These are phyloP conservation scores for Eupithecia vulgata DNA, from an alignment of 2,888 invertebrate genomes.

Conservation along the genomic window DNA sequence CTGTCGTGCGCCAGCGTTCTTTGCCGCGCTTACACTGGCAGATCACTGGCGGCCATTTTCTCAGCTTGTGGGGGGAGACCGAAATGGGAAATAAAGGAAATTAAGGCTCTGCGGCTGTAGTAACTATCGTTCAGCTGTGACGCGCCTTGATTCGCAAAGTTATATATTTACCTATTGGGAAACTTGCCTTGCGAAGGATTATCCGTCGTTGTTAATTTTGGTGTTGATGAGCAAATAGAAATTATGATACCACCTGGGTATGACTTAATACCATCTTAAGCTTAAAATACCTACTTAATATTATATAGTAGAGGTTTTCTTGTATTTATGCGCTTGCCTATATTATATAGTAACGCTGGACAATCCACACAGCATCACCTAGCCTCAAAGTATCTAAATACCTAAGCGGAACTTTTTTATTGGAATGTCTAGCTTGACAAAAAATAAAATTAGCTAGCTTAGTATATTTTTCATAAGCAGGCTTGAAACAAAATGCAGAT, in stretches of 20 bases:
- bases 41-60: slow-evolving; percentile 69
- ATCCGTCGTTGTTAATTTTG: slow-evolving; percentile 17
- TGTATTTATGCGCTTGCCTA: too few species aligned
- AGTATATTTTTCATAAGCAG: too few species aligned
- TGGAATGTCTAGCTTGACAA: too few species aligned
- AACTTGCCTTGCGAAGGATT: slow-evolving; percentile 37
- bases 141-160: slow-evolving; percentile 23
- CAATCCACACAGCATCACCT: too few species aligned
- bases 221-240: neutral
- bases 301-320: too few species aligned
- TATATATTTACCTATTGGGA: slow-evolving; percentile 10
- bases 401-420: too few species aligned
- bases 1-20: slow-evolving; percentile 68
- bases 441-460: too few species aligned
- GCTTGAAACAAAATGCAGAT: too few species aligned
- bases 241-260: neutral
- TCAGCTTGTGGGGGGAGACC: slow-evolving; percentile 69
- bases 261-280: too few species aligned
- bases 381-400: too few species aligned
- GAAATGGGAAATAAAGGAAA: slow-evolving; percentile 74
- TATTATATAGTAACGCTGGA: too few species aligned
- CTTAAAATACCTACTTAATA: too few species aligned
- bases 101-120: slow-evolving; percentile 57
- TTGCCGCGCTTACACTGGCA: slow-evolving; percentile 74
- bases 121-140: slow-evolving; percentile 24